A percentile compares a stretch with the other conserved stretches of the same genome.
These are phyloP conservation scores for Orientallactaga sibirica DNA, from an alignment of 2,797 vertebrate species.

Conservation along the genomic window DNA sequence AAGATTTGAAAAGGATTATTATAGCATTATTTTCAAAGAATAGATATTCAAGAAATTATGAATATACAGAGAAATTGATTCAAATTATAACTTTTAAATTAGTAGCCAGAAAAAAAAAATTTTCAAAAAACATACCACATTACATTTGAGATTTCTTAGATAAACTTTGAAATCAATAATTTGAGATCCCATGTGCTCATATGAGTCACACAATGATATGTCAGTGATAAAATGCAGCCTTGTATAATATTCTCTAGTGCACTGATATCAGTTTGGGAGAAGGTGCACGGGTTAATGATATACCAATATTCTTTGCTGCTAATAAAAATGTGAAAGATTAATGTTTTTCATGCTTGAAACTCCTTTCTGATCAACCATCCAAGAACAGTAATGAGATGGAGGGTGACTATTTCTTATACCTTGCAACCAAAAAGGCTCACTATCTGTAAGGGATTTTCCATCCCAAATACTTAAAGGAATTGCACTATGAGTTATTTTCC, in stretches of 20 bases:
- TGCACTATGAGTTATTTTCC: constrained; percentile 76
- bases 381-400: background rate
- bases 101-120: constrained; percentile 66
- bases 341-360: constrained; percentile 51
- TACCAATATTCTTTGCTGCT: constrained; percentile 65
- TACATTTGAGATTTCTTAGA: constrained; percentile 73
- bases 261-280: constrained; percentile 58
- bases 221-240: constrained; percentile 54
- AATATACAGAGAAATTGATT: background rate
- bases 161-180: constrained; percentile 80
- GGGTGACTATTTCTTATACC: background rate
- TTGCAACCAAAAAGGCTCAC: constrained; percentile 64
- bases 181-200: constrained; percentile 59
- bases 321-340: constrained; percentile 74
- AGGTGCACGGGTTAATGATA: constrained; percentile 50
- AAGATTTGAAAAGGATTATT: constrained; percentile 32
- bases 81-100: constrained; percentile 67
- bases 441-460: constrained; percentile 58
- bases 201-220: constrained; percentile 68
- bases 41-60: constrained; percentile 52
- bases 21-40: constrained; percentile 47
- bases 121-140: constrained; percentile 59
- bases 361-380: background rate
- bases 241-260: constrained; percentile 54
- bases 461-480: constrained; percentile 50